Evolutionary conservation across 2,797 vertebrate species (phyloP).

Genomic region (Poecilia gillii): DNA sequence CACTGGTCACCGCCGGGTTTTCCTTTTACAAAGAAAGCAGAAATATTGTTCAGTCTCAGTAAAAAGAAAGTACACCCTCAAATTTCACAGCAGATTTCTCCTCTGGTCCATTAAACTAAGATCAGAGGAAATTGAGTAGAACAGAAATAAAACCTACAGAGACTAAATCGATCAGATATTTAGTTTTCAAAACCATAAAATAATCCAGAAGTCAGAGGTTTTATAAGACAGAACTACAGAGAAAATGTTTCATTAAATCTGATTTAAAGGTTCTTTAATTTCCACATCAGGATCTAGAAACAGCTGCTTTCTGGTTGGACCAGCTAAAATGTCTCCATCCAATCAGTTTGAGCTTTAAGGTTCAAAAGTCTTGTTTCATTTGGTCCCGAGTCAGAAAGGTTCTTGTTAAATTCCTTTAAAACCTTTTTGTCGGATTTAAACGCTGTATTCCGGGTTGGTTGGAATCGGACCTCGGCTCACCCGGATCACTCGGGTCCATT

Average conservation of each 20-base stretch:
- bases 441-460: neutral
- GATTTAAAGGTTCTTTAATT: neutral
- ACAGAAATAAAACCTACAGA: neutral
- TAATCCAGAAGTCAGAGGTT: neutral
- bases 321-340: neutral
- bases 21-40: neutral
- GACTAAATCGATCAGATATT: neutral
- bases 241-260: neutral
- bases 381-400: neutral
- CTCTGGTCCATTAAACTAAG: neutral
- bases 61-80: neutral
- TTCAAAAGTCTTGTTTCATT: neutral
- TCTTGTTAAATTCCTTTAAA: neutral
- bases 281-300: neutral
- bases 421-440: neutral
- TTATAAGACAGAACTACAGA: neutral
- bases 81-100: neutral
- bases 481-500: neutral
- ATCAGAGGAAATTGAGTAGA: neutral
- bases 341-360: neutral
- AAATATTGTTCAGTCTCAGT: neutral
- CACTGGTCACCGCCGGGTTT: neutral
- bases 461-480: neutral
- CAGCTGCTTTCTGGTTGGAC: neutral
- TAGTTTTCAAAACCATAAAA: neutral